Percentiles rank a stretch among this genome's conserved stretches.
Conservation (phyloP, 2,888 invertebrate genomes). For the Diogma glabrata region DNA sequence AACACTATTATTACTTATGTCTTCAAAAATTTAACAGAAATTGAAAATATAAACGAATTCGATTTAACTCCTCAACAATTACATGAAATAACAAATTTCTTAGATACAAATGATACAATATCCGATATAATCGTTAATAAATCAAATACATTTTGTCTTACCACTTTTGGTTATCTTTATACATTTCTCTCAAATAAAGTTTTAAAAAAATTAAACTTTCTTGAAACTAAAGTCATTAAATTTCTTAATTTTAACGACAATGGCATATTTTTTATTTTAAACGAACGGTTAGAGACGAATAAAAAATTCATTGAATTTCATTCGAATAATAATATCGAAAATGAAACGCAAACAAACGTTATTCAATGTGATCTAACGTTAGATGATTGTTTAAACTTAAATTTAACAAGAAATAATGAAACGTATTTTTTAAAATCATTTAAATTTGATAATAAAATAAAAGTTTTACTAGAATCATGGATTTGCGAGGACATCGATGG, state of each 20-base stretch:
- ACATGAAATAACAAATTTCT: constrained; percentile 3
- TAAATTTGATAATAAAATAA: background rate
- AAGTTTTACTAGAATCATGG: background rate
- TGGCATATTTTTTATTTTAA: background rate
- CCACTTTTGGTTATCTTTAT: background rate
- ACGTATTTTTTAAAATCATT: background rate
- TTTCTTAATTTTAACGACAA: background rate
- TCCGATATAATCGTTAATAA: background rate
- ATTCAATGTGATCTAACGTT: constrained; percentile 2
- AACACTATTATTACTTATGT: background rate
- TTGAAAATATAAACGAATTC: background rate
- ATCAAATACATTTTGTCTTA: background rate
- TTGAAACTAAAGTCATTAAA: background rate
- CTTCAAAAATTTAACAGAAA: background rate
- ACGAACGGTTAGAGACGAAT: no score
- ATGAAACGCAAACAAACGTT: no score
- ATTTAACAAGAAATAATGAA: background rate
- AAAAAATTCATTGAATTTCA: background rate
- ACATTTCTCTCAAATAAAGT: background rate
- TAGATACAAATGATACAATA: constrained; percentile 5
- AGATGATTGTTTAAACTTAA: constrained; percentile 3
- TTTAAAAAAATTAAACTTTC: background rate
- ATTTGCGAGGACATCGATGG: no score
- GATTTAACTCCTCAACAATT: background rate
- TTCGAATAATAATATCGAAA: background rate